Percentiles rank a stretch among this genome's conserved stretches.
These are phyloP conservation scores for Dolichomitus sp. DNA, from an alignment of 2,888 invertebrate species.

Conservation along the genomic window DNA sequence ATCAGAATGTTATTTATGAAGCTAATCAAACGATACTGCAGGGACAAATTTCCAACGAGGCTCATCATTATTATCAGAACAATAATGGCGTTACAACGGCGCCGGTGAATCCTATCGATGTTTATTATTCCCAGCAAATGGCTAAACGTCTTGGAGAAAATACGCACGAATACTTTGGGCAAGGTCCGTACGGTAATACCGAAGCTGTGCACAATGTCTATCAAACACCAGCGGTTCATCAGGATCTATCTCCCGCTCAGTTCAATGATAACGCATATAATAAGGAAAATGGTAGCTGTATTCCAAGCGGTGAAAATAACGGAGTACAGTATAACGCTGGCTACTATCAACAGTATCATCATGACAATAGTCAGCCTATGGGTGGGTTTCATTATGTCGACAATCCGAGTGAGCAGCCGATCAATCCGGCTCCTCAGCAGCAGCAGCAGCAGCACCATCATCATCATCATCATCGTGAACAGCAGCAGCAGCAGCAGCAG, in stretches of 20 bases:
- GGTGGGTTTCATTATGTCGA: conserved; percentile 42
- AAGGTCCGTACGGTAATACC: conserved; percentile 16
- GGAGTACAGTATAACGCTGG: conserved; percentile 39
- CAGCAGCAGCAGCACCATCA: conserved; percentile 47
- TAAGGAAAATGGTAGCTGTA: conserved; percentile 23
- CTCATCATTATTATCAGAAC: conserved; percentile 63
- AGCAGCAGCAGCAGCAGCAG: conserved; percentile 40
- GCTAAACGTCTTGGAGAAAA: conserved; percentile 63
- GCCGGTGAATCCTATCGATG: conserved; percentile 62
- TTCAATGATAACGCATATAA: conserved; percentile 35
- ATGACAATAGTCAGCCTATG: conserved; percentile 57
- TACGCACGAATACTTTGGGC: conserved; percentile 61
- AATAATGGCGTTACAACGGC: conserved; percentile 55
- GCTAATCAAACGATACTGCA: conserved; percentile 37
- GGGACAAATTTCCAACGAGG: conserved; percentile 23
- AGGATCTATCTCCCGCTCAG: not conserved
- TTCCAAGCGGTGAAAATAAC: conserved; percentile 33
- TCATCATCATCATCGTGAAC: conserved; percentile 38
- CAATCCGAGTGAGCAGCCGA: conserved; percentile 39
- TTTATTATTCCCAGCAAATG: conserved; percentile 72
- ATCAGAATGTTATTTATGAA: conserved; percentile 42
- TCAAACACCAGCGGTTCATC: conserved; percentile 10
- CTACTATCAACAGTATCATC: conserved; percentile 50
- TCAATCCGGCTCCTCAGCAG: conserved; percentile 51
- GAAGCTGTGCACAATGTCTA: conserved; percentile 11